Evolutionary conservation across 2,797 vertebrate genomes (phyloP).

Genomic region (Eupleurogrammus muticus): DNA sequence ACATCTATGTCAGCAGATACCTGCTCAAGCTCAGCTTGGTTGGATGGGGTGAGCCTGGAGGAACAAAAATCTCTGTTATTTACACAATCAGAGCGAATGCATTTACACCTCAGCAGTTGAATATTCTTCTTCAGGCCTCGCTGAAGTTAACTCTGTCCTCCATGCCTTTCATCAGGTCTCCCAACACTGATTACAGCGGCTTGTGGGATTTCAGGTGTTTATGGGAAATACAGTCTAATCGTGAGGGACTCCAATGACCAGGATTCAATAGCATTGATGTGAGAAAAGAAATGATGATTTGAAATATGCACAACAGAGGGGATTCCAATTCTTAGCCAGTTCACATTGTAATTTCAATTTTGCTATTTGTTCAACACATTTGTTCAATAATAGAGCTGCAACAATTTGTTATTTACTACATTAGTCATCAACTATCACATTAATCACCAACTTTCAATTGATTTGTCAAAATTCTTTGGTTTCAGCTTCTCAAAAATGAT

Average conservation of each 20-base stretch:
- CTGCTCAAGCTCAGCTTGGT: conserved; percentile 85
- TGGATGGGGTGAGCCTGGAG: conserved; percentile 86
- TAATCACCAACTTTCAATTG: no score
- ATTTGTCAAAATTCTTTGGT: no score
- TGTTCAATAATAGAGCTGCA: no score
- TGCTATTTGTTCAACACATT: neutral
- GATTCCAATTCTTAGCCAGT: neutral
- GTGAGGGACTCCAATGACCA: neutral
- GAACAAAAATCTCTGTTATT: no score
- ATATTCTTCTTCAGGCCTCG: no score
- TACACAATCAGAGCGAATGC: no score
- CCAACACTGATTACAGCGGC: conserved; percentile 73
- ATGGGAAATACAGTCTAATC: conserved; percentile 61
- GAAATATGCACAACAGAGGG: neutral
- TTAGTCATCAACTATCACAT: no score
- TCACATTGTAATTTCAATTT: neutral
- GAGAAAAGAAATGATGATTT: conserved; percentile 52
- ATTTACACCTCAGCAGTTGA: no score
- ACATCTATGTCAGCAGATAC: conserved; percentile 86
- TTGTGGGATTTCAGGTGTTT: conserved; percentile 67
- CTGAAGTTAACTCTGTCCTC: neutral
- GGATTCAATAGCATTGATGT: conserved; percentile 73
- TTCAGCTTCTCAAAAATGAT: no score
- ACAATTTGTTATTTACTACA: no score
- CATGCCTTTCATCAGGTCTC: conserved; percentile 74